These are phyloP conservation scores for Lateolabrax maculatus DNA, from an alignment of 2,797 vertebrate species.

Conservation along the genomic window DNA sequence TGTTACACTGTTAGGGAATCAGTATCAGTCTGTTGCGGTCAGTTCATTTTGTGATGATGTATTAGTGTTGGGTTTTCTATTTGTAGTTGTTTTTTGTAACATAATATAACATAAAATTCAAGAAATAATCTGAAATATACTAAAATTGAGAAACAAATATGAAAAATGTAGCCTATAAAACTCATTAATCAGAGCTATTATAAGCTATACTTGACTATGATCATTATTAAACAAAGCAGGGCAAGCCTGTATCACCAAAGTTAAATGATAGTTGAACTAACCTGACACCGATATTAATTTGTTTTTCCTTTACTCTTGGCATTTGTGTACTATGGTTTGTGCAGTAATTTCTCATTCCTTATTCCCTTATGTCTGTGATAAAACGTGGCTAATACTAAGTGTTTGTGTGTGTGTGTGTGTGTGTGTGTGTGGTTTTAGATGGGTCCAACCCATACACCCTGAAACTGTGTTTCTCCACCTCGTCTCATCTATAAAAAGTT, in stretches of 20 bases:
- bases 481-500: constrained; percentile 76
- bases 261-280: background rate
- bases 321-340: too few species aligned
- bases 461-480: constrained; percentile 97
- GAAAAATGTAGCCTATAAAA: too few species aligned
- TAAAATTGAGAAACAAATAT: too few species aligned
- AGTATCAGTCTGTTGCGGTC: background rate
- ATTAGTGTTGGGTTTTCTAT: too few species aligned
- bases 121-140: too few species aligned
- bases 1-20: too few species aligned
- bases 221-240: background rate
- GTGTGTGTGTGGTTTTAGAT: constrained; percentile 73
- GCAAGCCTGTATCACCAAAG: background rate
- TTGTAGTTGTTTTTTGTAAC: too few species aligned
- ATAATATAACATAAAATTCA: too few species aligned
- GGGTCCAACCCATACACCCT: constrained; percentile 95
- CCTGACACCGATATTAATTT: too few species aligned
- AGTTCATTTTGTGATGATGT: background rate
- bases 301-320: too few species aligned
- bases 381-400: background rate
- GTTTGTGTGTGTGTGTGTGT: constrained; percentile 2
- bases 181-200: background rate
- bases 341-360: background rate
- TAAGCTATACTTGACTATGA: too few species aligned
- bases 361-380: background rate